Evolutionary conservation across 2,888 invertebrate species (phyloP).

Genomic region (Crioceris asparagi): DNA sequence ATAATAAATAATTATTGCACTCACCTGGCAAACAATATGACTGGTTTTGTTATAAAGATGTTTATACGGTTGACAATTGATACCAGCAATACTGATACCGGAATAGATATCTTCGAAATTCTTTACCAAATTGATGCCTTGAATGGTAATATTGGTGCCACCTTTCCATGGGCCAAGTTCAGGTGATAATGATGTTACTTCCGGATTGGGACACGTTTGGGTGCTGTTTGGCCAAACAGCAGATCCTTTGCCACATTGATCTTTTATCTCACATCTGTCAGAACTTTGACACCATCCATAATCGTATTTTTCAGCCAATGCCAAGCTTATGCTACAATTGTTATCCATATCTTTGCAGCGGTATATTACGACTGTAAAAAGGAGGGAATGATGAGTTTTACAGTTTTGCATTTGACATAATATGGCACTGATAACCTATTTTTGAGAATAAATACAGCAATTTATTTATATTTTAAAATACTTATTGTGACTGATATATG

Average conservation of each 20-base stretch:
- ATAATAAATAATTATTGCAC: conserved; percentile 1
- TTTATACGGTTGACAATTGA: conserved; percentile 81
- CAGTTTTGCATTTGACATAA: too few relatives aligned
- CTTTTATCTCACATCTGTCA: conserved; percentile 82
- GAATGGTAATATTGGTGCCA: conserved; percentile 90
- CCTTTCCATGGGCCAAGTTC: conserved; percentile 91
- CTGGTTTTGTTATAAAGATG: conserved; percentile 83
- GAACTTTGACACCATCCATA: conserved; percentile 97
- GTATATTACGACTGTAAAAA: conserved; percentile 65
- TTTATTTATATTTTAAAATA: too few relatives aligned
- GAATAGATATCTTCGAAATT: conserved; percentile 85
- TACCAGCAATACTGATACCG: conserved; percentile 86
- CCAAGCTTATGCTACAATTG: conserved; percentile 95
- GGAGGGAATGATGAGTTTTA: too few relatives aligned
- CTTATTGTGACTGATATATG: conserved; percentile 82
- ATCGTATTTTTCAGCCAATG: conserved; percentile 79
- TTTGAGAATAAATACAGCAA: too few relatives aligned
- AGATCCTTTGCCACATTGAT: conserved; percentile 68
- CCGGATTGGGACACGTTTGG: conserved; percentile 91
- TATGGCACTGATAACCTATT: too few relatives aligned
- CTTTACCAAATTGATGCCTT: conserved; percentile 90
- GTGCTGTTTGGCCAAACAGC: conserved; percentile 82
- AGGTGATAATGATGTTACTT: conserved; percentile 77
- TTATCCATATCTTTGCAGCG: conserved; percentile 94
- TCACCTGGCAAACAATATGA: conserved; percentile 64